These are phyloP conservation scores for Valencia hispanica DNA, from an alignment of 2,797 vertebrate species.

Conservation along the genomic window DNA sequence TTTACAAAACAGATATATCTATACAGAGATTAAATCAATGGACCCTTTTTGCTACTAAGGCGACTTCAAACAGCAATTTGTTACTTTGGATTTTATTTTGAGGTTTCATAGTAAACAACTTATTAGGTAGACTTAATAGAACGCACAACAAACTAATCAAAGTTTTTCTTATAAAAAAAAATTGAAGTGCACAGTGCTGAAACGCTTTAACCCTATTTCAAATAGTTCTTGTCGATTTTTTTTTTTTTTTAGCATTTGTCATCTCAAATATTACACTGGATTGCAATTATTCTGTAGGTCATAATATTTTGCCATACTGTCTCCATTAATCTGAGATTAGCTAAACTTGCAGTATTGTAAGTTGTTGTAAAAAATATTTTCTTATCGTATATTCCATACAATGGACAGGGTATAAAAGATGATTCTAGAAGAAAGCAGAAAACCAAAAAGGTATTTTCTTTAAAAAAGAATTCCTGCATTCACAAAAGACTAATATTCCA, in stretches of 20 bases:
- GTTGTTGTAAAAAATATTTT: neutral
- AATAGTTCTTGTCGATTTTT: no score
- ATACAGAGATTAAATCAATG: neutral
- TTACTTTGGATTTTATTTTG: neutral
- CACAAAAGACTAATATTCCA: constrained; percentile 7
- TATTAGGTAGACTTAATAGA: neutral
- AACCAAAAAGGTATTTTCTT: neutral
- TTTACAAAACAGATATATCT: no score
- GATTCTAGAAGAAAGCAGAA: neutral
- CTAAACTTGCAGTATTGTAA: neutral
- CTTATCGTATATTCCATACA: neutral
- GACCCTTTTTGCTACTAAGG: neutral
- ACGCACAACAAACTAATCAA: neutral
- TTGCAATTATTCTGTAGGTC: constrained; percentile 4
- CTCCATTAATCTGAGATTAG: constrained; percentile 1
- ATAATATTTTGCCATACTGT: neutral
- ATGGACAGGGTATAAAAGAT: neutral
- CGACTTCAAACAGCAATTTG: neutral
- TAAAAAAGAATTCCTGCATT: neutral
- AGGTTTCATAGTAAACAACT: neutral
- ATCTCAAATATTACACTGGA: neutral
- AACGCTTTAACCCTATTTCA: no score
- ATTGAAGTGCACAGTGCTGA: no score
- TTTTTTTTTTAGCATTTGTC: neutral
- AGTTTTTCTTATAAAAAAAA: neutral